Percentiles rank a stretch among this genome's conserved stretches.
phyloP scores from a whole-genome alignment of 2,888 invertebrate species.

The Cataglyphis livida region DNA sequence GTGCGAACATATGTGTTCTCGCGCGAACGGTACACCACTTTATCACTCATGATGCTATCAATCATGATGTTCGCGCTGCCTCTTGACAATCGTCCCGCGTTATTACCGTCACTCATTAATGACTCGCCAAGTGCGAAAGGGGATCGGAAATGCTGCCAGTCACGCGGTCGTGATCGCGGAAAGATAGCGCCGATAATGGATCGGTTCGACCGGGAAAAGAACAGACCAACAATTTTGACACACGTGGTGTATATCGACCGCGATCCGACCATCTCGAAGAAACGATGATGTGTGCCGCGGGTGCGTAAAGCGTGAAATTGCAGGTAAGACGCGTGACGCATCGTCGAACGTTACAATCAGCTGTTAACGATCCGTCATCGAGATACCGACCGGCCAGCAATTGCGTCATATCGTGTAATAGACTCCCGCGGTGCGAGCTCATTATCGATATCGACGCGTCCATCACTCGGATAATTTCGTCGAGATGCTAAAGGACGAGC shows the following conservation, averaged over 20 bases:
- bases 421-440: neutral
- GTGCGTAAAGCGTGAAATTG: conserved; percentile 57
- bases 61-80: conserved; percentile 33
- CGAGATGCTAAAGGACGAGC: neutral
- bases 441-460: conserved; percentile 11
- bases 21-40: conserved; percentile 6
- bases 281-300: conserved; percentile 46
- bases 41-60: conserved; percentile 51
- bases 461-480: neutral
- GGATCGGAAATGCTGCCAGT: conserved; percentile 12
- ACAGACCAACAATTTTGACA: conserved; percentile 8
- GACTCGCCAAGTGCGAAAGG: neutral
- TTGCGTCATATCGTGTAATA: conserved; percentile 27
- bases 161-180: neutral
- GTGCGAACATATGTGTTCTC: conserved; percentile 25
- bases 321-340: conserved; percentile 46
- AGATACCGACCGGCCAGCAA: conserved; percentile 30
- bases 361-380: conserved; percentile 53
- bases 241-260: neutral
- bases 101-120: conserved; percentile 15
- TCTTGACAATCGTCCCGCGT: conserved; percentile 24
- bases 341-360: conserved; percentile 49
- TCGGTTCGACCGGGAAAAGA: neutral
- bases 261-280: conserved; percentile 10
- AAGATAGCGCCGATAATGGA: conserved; percentile 9